Evolutionary conservation across 2,113 vertebrate genomes (phyloP).

Genomic region (Ramphastos sulfuratus): DNA sequence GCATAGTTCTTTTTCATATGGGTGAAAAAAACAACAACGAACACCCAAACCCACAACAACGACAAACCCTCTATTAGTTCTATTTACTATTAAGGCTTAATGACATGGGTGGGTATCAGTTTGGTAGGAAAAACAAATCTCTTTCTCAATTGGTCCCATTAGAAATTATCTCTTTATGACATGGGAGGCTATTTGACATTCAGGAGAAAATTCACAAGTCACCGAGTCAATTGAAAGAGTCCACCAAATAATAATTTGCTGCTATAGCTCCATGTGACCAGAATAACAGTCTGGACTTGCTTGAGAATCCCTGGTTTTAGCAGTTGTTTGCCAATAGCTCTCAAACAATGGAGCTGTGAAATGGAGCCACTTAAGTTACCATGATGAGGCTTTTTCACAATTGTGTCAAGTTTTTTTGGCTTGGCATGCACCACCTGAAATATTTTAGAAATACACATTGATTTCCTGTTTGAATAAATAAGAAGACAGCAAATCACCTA

Average conservation of each 20-base stretch:
- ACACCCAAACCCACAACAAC: not conserved
- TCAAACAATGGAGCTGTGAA: not conserved
- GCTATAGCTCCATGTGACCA: not conserved
- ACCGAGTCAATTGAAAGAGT: not conserved
- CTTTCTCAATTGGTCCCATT: not conserved
- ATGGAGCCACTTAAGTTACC: not conserved
- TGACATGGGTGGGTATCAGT: not conserved
- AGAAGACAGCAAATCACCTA: not conserved
- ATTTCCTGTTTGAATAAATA: conserved; percentile 13
- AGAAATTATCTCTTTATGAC: not conserved
- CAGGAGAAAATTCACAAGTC: not conserved
- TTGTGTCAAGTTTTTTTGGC: not conserved
- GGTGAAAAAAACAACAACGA: not conserved
- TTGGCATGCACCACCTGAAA: not conserved
- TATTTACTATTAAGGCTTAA: not conserved
- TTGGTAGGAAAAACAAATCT: not conserved
- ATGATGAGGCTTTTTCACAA: not conserved
- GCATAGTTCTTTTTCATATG: not conserved
- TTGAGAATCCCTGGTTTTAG: not conserved
- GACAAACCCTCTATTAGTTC: not conserved
- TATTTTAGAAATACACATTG: conserved; percentile 7
- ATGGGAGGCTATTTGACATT: not conserved
- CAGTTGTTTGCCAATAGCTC: not conserved
- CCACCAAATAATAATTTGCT: not conserved
- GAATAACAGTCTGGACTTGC: not conserved